Conservation (phyloP, 2,113 vertebrate genomes). For the Mus pahari region DNA sequence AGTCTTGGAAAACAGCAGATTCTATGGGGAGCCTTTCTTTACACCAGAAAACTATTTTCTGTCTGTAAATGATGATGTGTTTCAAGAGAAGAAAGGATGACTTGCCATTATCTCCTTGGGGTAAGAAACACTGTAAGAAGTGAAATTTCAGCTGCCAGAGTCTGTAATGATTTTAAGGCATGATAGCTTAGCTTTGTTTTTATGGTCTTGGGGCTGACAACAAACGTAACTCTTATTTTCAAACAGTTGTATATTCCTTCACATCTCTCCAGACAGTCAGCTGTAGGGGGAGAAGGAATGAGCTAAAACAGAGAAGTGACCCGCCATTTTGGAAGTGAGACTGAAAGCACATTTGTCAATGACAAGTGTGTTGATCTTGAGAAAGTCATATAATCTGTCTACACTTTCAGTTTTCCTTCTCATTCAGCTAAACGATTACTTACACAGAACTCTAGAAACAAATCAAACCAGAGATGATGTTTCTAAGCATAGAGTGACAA, state of each 20-base stretch:
- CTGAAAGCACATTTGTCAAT: background rate
- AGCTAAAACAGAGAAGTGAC: background rate
- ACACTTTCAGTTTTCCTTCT: background rate
- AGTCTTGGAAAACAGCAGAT: background rate
- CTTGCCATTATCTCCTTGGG: conserved; percentile 38
- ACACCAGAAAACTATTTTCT: conserved; percentile 2
- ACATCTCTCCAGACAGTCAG: background rate
- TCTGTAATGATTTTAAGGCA: background rate
- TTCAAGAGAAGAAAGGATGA: conserved; percentile 40
- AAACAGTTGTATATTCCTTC: background rate
- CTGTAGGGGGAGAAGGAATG: background rate
- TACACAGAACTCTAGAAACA: background rate
- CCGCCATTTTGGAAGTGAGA: background rate
- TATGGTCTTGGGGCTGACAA: background rate
- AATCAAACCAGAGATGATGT: background rate
- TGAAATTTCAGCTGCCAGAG: conserved; percentile 5
- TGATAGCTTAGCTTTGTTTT: background rate
- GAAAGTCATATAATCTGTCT: background rate
- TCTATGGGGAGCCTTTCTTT: conserved; percentile 42
- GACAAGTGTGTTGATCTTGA: background rate
- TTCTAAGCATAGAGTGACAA: background rate
- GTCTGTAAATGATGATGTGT: conserved; percentile 27
- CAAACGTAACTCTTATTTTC: background rate
- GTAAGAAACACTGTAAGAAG: background rate
- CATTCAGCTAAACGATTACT: background rate